These are phyloP conservation scores for Henicopernis longicauda DNA, from an alignment of 2,113 vertebrate genomes.

Conservation along the genomic window DNA sequence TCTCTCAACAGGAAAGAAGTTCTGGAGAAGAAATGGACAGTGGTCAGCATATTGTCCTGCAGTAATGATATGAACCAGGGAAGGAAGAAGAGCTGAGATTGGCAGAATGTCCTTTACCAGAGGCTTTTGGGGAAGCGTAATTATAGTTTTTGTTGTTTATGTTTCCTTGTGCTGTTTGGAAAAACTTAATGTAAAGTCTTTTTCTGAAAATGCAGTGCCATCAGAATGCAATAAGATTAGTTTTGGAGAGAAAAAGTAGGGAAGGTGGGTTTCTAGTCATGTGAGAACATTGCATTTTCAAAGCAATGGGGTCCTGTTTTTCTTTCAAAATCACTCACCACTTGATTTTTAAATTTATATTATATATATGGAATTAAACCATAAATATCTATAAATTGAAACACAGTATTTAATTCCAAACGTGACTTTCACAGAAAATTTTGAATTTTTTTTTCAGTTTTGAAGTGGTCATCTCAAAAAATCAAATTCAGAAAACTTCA, in stretches of 20 bases:
- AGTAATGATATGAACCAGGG: background rate
- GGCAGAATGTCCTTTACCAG: background rate
- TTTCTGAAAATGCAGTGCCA: background rate
- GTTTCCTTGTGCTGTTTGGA: background rate
- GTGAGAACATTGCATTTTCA: background rate
- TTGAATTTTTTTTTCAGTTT: background rate
- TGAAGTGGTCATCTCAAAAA: background rate
- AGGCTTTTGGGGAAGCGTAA: background rate
- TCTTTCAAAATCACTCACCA: background rate
- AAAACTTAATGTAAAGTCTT: background rate
- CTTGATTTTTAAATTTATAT: background rate
- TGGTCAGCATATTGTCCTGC: background rate
- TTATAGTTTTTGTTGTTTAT: background rate
- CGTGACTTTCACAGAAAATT: background rate
- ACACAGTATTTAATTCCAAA: background rate
- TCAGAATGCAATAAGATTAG: background rate
- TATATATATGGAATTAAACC: background rate
- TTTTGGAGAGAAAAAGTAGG: background rate
- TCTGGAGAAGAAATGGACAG: background rate
- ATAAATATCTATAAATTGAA: background rate
- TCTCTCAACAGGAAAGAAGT: background rate
- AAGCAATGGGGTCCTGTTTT: background rate
- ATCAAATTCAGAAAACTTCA: background rate
- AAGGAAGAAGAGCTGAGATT: background rate
- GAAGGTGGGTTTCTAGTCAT: background rate